Evolutionary conservation across 2,797 vertebrate species (phyloP).

Genomic region (Holocentrus rufus): DNA sequence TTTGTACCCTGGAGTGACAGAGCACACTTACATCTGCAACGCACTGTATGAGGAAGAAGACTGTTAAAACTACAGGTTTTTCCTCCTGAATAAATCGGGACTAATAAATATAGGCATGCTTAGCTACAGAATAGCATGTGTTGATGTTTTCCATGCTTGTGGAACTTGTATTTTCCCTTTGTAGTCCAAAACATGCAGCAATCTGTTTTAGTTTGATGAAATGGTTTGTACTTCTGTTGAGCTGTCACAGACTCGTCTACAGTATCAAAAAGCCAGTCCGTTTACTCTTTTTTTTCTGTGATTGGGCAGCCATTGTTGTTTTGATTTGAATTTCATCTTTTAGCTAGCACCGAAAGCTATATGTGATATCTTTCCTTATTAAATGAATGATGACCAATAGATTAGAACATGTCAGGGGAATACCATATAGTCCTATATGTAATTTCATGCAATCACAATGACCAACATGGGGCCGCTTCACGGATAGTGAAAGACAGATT

Average conservation of each 20-base stretch:
- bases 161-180: neutral
- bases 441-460: neutral
- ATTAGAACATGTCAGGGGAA: neutral
- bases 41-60: neutral
- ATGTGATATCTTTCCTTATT: neutral
- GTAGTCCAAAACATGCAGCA: neutral
- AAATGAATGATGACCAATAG: neutral
- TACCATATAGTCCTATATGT: neutral
- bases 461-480: neutral
- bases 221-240: neutral
- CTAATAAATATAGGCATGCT: neutral
- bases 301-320: neutral
- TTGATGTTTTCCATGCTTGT: neutral
- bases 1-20: neutral
- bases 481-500: no score
- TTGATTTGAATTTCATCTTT: neutral
- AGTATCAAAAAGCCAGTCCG: neutral
- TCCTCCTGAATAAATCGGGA: neutral
- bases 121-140: neutral
- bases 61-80: neutral
- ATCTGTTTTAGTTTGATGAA: neutral
- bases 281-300: neutral
- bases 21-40: neutral
- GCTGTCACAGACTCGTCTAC: neutral
- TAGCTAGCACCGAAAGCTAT: neutral